A percentile compares a stretch with the other conserved stretches of the same genome.
These are phyloP conservation scores for Monarcha castaneiventris DNA, from an alignment of 2,113 vertebrate genomes.

Conservation along the genomic window DNA sequence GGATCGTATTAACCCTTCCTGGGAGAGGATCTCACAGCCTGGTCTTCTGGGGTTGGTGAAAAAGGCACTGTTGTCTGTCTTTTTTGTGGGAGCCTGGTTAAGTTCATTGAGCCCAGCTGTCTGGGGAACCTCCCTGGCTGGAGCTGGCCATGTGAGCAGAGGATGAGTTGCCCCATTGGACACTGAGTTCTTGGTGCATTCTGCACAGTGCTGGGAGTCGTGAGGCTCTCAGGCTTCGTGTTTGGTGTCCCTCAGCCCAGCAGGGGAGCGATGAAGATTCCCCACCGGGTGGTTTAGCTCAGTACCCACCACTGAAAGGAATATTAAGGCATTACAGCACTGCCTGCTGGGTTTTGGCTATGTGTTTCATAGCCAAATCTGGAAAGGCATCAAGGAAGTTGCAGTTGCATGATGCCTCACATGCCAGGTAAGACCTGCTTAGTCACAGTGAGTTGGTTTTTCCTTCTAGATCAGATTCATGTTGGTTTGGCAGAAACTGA, in stretches of 20 bases:
- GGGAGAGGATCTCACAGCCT: not conserved
- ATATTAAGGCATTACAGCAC: not conserved
- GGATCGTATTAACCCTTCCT: not conserved
- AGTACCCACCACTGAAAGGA: not conserved
- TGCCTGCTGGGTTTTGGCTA: not conserved
- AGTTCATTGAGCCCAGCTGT: not conserved
- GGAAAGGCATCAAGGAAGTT: not conserved
- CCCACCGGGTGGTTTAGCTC: not conserved
- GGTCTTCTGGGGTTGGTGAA: not conserved
- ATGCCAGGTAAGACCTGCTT: not conserved
- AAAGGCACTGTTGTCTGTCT: not conserved
- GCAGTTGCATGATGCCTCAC: rapidly evolving
- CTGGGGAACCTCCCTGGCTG: not conserved
- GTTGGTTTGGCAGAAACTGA: not conserved
- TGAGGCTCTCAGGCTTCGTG: rapidly evolving
- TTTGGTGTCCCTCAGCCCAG: not conserved
- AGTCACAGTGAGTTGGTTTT: not conserved
- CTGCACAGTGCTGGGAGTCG: rapidly evolving
- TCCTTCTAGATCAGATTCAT: not conserved
- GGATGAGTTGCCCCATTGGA: rapidly evolving
- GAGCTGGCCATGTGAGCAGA: rapidly evolving
- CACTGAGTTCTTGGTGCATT: not conserved
- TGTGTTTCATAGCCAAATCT: not conserved
- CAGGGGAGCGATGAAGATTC: rapidly evolving
- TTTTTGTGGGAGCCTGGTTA: not conserved